phyloP scores from a whole-genome alignment of 2,797 vertebrate species.

The Anableps anableps region DNA sequence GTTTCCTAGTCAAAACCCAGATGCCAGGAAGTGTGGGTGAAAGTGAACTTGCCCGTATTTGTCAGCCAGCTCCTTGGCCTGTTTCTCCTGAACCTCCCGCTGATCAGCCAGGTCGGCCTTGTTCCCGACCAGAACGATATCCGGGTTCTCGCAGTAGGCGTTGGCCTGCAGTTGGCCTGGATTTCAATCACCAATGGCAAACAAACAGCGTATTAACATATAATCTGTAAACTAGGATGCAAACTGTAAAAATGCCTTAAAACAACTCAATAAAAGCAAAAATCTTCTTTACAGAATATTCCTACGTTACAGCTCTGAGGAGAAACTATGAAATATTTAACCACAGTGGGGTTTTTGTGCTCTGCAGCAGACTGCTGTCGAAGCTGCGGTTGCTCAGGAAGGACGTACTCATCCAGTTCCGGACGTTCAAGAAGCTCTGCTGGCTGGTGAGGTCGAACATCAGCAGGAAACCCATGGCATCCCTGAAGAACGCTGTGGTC shows the following conservation, averaged over 20 bases:
- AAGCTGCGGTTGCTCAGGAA: no score
- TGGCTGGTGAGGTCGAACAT: conserved; percentile 98
- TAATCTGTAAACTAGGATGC: neutral
- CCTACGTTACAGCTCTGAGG: neutral
- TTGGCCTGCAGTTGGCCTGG: conserved; percentile 97
- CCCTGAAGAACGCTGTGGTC: conserved; percentile 95
- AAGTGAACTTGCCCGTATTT: conserved; percentile 87
- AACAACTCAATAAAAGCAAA: neutral
- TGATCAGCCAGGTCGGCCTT: conserved; percentile 93
- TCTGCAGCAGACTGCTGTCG: neutral
- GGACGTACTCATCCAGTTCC: conserved; percentile 99
- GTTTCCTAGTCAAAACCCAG: neutral
- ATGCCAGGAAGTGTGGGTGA: neutral
- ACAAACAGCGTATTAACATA: neutral
- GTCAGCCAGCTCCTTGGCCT: conserved; percentile 93
- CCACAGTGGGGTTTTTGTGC: neutral
- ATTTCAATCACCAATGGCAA: neutral
- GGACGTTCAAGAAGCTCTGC: conserved; percentile 96
- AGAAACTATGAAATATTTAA: neutral
- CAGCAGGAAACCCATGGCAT: conserved; percentile 95
- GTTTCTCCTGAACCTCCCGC: conserved; percentile 92
- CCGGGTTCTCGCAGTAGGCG: conserved; percentile 96
- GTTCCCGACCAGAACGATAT: conserved; percentile 94
- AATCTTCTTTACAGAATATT: neutral
- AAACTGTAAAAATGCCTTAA: neutral